These are phyloP conservation scores for Stenichneumon culpator DNA, from an alignment of 2,888 invertebrate genomes.

Conservation along the genomic window DNA sequence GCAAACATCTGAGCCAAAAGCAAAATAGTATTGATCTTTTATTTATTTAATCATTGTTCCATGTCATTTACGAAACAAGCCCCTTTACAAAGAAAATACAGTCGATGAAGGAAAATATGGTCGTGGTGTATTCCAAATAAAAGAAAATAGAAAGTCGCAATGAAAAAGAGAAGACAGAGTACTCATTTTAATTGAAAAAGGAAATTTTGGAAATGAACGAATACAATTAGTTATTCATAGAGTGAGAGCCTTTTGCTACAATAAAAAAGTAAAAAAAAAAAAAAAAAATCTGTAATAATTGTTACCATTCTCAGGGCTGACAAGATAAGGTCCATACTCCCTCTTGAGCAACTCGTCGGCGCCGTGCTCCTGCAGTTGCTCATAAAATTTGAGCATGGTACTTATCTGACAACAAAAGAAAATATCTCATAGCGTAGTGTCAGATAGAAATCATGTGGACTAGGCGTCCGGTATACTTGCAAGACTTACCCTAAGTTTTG, in stretches of 20 bases:
- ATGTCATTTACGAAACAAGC: too few species aligned
- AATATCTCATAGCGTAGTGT: not conserved
- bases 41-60: too few species aligned
- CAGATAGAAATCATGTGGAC: not conserved
- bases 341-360: conserved; percentile 98
- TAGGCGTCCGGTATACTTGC: not conserved
- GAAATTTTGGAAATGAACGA: too few species aligned
- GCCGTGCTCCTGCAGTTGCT: conserved; percentile 99
- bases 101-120: not conserved
- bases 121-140: too few species aligned
- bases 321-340: conserved; percentile 95
- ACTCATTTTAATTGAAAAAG: too few species aligned
- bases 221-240: too few species aligned
- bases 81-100: not conserved
- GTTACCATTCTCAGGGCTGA: conserved; percentile 94
- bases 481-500: conserved; percentile 96
- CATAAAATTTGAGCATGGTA: conserved; percentile 99
- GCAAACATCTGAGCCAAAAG: not conserved
- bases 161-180: too few species aligned
- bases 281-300: not conserved
- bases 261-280: not conserved
- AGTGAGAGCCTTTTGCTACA: not conserved
- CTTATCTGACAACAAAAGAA: conserved; percentile 91
- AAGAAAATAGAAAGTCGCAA: too few species aligned
- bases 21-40: not conserved